Percentiles rank a stretch among this genome's conserved stretches.
These are phyloP conservation scores for Eristalis arbustorum DNA, from an alignment of 2,888 invertebrate genomes.

Conservation along the genomic window DNA sequence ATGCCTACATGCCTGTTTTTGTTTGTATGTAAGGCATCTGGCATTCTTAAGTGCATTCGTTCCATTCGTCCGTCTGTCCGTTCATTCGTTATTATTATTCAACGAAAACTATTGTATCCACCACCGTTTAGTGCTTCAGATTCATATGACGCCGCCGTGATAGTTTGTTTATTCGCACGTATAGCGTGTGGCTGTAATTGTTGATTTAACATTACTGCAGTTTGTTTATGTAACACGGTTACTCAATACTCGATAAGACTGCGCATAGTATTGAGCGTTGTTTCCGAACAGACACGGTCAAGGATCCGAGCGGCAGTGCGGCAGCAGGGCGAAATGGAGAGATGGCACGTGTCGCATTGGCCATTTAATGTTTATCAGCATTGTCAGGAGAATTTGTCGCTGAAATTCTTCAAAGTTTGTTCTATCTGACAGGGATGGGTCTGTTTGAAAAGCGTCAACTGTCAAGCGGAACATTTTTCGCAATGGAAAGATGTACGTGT, in stretches of 20 bases:
- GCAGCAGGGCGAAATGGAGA: background rate
- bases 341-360: background rate
- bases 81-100: conserved; percentile 29
- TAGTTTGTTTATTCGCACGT: conserved; percentile 38
- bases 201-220: conserved; percentile 40
- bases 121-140: conserved; percentile 40
- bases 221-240: conserved; percentile 25
- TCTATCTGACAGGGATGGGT: background rate
- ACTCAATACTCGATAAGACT: background rate
- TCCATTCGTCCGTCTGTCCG: background rate
- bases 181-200: conserved; percentile 36
- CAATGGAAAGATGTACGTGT: background rate
- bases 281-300: background rate
- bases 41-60: conserved; percentile 42
- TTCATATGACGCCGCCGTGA: conserved; percentile 38
- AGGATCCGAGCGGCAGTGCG: background rate
- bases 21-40: conserved; percentile 9
- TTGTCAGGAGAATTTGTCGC: background rate
- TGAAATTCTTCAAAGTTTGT: background rate
- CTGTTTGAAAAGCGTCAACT: background rate
- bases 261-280: background rate
- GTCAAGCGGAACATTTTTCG: background rate
- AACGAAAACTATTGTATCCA: conserved; percentile 33
- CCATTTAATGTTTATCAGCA: background rate
- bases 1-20: background rate